Percentiles rank a stretch among this genome's conserved stretches.
Conservation (phyloP, 2,797 vertebrate species). For the Enteromius fasciolatus region DNA sequence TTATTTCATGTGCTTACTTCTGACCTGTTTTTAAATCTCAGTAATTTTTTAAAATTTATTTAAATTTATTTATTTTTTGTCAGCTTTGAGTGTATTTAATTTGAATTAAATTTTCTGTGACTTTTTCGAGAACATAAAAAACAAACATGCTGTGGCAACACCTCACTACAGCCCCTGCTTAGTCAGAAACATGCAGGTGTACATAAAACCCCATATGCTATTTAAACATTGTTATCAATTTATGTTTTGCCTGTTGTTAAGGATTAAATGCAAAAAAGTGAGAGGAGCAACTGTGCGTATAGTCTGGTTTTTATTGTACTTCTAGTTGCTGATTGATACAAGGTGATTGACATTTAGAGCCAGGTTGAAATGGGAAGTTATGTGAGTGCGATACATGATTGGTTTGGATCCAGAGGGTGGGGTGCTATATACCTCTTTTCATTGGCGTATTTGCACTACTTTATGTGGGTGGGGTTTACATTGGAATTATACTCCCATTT, state of each 20-base stretch:
- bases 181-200: not conserved
- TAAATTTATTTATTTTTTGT: not conserved
- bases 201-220: not conserved
- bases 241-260: not conserved
- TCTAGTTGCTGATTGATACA: not conserved
- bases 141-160: not conserved
- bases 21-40: not conserved
- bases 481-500: constrained; percentile 14
- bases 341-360: not conserved
- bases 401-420: constrained; percentile 36
- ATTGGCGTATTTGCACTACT: constrained; percentile 38
- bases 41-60: too few species aligned
- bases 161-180: not conserved
- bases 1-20: not conserved
- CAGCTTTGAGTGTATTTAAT: not conserved
- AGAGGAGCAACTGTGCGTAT: not conserved
- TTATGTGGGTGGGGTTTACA: constrained; percentile 5
- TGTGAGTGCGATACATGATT: constrained; percentile 7
- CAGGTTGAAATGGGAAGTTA: not conserved
- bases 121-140: not conserved
- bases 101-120: not conserved
- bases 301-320: constrained; percentile 1
- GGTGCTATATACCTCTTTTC: not conserved
- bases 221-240: not conserved
- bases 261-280: not conserved